Conservation (phyloP, 1,140 invertebrate genomes). For the Pseudachorutes palmiensis region DNA sequence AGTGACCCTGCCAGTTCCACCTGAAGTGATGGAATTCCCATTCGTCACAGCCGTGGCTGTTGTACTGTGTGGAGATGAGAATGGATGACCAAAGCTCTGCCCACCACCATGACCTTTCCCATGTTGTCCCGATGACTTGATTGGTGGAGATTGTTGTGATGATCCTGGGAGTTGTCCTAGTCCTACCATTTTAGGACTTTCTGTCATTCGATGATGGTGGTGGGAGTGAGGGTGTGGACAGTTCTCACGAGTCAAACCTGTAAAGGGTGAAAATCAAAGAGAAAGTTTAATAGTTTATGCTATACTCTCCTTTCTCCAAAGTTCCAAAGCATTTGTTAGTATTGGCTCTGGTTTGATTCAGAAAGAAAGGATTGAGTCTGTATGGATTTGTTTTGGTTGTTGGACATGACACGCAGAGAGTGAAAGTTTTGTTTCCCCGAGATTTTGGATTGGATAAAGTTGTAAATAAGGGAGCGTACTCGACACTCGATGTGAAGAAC, state of each 20-base stretch:
- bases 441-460: constrained; percentile 6
- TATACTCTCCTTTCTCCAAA: too few relatives aligned
- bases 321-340: too few relatives aligned
- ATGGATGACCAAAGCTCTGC: constrained; percentile 19
- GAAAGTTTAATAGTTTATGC: too few relatives aligned
- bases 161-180: background rate
- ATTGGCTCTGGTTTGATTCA: too few relatives aligned
- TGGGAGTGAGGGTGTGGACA: constrained; percentile 8
- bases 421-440: background rate
- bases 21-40: background rate
- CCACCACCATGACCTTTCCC: background rate
- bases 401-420: background rate
- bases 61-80: constrained; percentile 30
- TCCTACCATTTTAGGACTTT: constrained; percentile 28
- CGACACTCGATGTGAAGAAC: too few relatives aligned
- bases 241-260: constrained; percentile 32
- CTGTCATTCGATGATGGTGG: constrained; percentile 33
- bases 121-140: constrained; percentile 1
- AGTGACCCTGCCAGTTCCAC: background rate
- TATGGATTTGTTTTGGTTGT: too few relatives aligned
- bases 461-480: too few relatives aligned
- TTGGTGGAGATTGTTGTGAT: constrained; percentile 14
- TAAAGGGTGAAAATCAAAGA: too few relatives aligned
- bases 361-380: too few relatives aligned
- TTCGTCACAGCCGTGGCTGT: background rate